Evolutionary conservation across 2,888 invertebrate species (phyloP).

Genomic region (Catocala fraxini): DNA sequence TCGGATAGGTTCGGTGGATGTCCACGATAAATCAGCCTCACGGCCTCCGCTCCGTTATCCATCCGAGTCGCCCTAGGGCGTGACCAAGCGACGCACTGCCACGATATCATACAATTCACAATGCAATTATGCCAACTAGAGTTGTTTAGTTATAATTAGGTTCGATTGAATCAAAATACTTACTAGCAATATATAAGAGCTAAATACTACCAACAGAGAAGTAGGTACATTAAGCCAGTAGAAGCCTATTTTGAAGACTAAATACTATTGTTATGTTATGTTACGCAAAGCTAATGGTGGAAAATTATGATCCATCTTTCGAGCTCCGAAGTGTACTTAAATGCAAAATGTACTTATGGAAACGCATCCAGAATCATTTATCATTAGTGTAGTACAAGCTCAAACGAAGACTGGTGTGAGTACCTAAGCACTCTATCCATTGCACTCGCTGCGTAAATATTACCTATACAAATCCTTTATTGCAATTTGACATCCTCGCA

Average conservation of each 20-base stretch:
- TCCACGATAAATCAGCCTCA: slow-evolving; percentile 83
- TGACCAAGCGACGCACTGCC: slow-evolving; percentile 42
- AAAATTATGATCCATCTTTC: slow-evolving; percentile 57
- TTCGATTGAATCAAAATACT: not conserved
- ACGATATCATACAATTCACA: slow-evolving; percentile 51
- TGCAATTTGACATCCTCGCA: slow-evolving; percentile 12
- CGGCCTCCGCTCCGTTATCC: slow-evolving; percentile 73
- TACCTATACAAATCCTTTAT: slow-evolving; percentile 27
- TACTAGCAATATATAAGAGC: not conserved
- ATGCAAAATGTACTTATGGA: slow-evolving; percentile 62
- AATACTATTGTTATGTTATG: slow-evolving; percentile 41
- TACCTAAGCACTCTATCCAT: slow-evolving; percentile 47
- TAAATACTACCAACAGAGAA: not conserved
- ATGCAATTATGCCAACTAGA: slow-evolving; percentile 46
- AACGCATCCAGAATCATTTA: slow-evolving; percentile 64
- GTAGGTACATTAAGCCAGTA: too few relatives aligned
- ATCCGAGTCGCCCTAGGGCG: slow-evolving; percentile 61
- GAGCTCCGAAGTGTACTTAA: slow-evolving; percentile 56
- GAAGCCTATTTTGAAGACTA: slow-evolving; percentile 16
- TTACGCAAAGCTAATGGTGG: slow-evolving; percentile 56
- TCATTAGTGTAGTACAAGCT: slow-evolving; percentile 61
- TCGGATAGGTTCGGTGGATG: slow-evolving; percentile 85
- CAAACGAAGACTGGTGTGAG: slow-evolving; percentile 44
- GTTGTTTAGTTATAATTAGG: not conserved
- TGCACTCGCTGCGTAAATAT: slow-evolving; percentile 42